A percentile compares a stretch with the other conserved stretches of the same genome.
These are phyloP conservation scores for Apoda limacodes DNA, from an alignment of 2,888 invertebrate species.

Conservation along the genomic window DNA sequence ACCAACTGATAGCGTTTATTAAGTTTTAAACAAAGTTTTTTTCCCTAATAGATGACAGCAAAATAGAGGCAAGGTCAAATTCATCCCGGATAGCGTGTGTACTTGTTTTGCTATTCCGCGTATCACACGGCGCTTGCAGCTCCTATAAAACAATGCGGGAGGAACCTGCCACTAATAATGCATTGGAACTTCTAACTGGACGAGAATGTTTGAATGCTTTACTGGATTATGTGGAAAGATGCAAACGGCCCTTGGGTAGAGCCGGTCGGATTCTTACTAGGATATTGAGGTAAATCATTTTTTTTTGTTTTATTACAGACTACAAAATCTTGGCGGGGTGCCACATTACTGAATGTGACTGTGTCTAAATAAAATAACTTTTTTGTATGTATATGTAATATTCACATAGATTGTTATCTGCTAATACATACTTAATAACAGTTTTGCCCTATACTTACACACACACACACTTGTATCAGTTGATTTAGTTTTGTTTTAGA, in stretches of 20 bases:
- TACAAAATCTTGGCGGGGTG: no score
- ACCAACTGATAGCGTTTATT: no score
- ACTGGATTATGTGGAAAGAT: slow-evolving; percentile 55
- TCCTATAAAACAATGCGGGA: slow-evolving; percentile 30
- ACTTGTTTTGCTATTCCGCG: slow-evolving; percentile 46
- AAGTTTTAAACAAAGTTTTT: no score
- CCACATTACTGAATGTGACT: no score
- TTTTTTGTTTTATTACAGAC: no score
- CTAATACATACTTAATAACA: no score
- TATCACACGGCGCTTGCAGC: slow-evolving; percentile 45
- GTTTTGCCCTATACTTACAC: no score
- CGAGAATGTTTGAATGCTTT: slow-evolving; percentile 49
- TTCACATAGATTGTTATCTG: no score
- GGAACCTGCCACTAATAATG: slow-evolving; percentile 37
- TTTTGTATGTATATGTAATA: no score
- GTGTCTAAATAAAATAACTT: no score
- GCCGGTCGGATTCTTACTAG: slow-evolving; percentile 64
- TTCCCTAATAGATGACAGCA: slow-evolving; percentile 31
- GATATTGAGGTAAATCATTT: slow-evolving; percentile 64
- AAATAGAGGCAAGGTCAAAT: slow-evolving; percentile 29
- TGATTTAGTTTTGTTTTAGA: no score
- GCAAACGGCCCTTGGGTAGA: slow-evolving; percentile 54
- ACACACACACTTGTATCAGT: no score
- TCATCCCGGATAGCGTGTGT: slow-evolving; percentile 52
- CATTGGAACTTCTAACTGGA: slow-evolving; percentile 44